Evolutionary conservation across 2,113 vertebrate species (phyloP).

Genomic region (Bufo bufo): DNA sequence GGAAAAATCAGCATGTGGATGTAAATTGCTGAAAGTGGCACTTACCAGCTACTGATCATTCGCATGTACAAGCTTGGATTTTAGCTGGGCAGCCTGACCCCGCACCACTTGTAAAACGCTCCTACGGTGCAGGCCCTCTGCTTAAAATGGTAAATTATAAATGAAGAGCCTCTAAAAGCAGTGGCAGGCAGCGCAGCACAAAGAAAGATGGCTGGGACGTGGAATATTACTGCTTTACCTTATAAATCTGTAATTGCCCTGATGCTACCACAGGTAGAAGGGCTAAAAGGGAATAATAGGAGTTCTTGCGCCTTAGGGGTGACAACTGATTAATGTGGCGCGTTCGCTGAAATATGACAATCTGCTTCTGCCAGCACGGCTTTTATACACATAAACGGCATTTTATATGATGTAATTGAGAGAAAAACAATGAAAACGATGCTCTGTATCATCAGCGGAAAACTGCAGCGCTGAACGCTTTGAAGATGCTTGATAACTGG

Average conservation of each 20-base stretch:
- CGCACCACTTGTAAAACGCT: conserved; percentile 66
- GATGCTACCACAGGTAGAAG: conserved; percentile 16
- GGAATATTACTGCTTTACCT: conserved; percentile 56
- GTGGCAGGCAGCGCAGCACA: conserved; percentile 60
- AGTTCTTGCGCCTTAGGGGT: background rate
- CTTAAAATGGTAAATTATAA: conserved; percentile 71
- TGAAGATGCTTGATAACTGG: background rate
- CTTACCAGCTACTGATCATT: conserved; percentile 43
- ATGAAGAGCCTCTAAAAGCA: conserved; percentile 64
- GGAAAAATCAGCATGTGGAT: conserved; percentile 44
- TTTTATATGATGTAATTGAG: conserved; percentile 24
- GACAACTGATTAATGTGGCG: background rate
- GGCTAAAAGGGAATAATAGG: background rate
- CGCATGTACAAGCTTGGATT: conserved; percentile 62
- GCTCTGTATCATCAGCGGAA: background rate
- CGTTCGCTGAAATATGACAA: background rate
- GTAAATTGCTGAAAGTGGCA: conserved; percentile 39
- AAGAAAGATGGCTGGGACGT: conserved; percentile 61
- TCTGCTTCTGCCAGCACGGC: background rate
- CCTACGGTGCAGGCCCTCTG: conserved; percentile 64
- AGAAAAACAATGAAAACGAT: background rate
- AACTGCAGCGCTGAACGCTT: background rate
- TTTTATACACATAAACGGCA: background rate
- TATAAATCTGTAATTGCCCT: conserved; percentile 41
- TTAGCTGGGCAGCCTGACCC: conserved; percentile 66